Conservation (phyloP, 2,113 vertebrate genomes). For the Eidolon helvum region DNA sequence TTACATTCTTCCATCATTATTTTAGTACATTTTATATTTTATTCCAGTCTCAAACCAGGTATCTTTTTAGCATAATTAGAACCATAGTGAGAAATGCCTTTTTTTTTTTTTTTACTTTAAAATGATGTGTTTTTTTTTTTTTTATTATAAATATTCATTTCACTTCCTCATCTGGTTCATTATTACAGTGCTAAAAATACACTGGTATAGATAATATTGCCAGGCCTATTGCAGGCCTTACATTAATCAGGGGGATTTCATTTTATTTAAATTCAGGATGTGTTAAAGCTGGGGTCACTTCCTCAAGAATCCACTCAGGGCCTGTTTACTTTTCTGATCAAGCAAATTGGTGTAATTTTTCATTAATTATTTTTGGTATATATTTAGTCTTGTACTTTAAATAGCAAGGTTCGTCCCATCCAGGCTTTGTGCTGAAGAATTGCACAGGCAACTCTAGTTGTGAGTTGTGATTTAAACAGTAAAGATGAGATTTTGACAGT, state of each 20-base stretch:
- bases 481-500: not conserved
- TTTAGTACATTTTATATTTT: not conserved
- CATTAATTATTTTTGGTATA: not conserved
- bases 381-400: not conserved
- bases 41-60: not conserved
- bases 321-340: not conserved
- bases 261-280: not conserved
- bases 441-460: not conserved
- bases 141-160: not conserved
- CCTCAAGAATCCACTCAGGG: not conserved
- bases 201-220: not conserved
- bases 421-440: not conserved
- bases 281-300: not conserved
- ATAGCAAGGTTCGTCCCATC: not conserved
- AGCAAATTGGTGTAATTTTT: not conserved
- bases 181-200: constrained; percentile 24
- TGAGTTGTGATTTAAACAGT: not conserved
- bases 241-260: not conserved
- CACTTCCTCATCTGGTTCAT: constrained; percentile 19
- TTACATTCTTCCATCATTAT: not conserved
- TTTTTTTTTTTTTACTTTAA: constrained; percentile 5
- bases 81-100: not conserved
- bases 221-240: not conserved
- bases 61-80: not conserved
- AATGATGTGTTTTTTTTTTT: constrained; percentile 7